Evolutionary conservation across 2,797 vertebrate genomes (phyloP).

Genomic region (Oreochromis grahami): DNA sequence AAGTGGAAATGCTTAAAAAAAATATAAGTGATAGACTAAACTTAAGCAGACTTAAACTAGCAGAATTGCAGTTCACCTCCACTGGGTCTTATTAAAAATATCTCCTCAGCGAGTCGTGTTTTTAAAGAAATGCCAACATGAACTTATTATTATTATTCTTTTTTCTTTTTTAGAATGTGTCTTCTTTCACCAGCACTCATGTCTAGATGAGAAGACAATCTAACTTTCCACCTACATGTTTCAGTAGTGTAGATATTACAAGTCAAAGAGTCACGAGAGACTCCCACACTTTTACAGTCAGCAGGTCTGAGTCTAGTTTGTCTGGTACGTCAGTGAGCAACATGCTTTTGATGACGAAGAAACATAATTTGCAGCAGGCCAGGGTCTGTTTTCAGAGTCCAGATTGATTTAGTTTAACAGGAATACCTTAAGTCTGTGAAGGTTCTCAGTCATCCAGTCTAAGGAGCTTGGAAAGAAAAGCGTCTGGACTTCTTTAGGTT

Average conservation of each 20-base stretch:
- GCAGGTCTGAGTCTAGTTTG: background rate
- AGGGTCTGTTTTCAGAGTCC: background rate
- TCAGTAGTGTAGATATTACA: background rate
- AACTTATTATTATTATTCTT: background rate
- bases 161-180: background rate
- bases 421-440: background rate
- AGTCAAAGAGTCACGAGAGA: background rate
- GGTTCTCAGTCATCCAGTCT: background rate
- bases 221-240: background rate
- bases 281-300: background rate
- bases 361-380: background rate
- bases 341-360: background rate
- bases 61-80: background rate
- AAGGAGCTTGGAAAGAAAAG: background rate
- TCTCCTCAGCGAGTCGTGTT: background rate
- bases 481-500: background rate
- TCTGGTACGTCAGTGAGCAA: background rate
- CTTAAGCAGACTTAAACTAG: background rate
- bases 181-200: background rate
- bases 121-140: background rate
- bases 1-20: background rate
- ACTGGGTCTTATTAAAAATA: background rate
- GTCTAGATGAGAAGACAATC: background rate
- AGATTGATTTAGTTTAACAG: background rate
- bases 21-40: background rate